A percentile compares a stretch with the other conserved stretches of the same genome.
phyloP scores from a whole-genome alignment of 1,140 invertebrate genomes.

The Drosophila nasuta region DNA sequence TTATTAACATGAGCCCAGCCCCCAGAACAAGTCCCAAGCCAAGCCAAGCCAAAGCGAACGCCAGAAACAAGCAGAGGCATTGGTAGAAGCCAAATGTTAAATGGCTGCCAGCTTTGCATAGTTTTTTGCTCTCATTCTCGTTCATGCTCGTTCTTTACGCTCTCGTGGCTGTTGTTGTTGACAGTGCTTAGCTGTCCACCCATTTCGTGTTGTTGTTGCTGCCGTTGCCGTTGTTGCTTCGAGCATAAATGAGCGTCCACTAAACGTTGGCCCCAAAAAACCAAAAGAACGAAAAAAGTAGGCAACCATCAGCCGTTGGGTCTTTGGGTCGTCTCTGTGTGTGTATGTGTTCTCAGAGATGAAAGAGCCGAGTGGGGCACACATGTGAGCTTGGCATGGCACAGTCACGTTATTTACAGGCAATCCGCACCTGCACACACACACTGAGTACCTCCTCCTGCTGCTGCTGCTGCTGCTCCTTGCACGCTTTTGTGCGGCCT shows the following conservation, averaged over 20 bases:
- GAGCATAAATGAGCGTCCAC: constrained; percentile 70
- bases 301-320: not conserved
- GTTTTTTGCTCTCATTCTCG: constrained; percentile 45
- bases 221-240: constrained; percentile 12
- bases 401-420: constrained; percentile 54
- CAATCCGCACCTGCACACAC: constrained; percentile 30
- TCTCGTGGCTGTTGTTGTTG: constrained; percentile 39
- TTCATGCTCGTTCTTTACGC: constrained; percentile 8
- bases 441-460: not conserved
- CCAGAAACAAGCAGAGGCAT: constrained; percentile 26
- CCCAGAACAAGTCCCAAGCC: too few relatives aligned
- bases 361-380: constrained; percentile 14
- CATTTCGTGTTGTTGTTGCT: constrained; percentile 72
- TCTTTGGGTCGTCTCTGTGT: not conserved
- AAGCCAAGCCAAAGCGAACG: too few relatives aligned
- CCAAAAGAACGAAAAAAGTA: constrained; percentile 3
- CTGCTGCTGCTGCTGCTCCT: constrained; percentile 6
- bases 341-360: constrained; percentile 9
- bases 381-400: constrained; percentile 53
- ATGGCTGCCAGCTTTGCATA: constrained; percentile 58
- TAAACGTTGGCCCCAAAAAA: constrained; percentile 60
- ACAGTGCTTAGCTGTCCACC: constrained; percentile 76
- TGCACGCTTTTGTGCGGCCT: constrained; percentile 67
- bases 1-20: constrained; percentile 59
- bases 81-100: constrained; percentile 43